Conservation (phyloP, 2,113 vertebrate species). For the Semicossyphus pulcher region DNA sequence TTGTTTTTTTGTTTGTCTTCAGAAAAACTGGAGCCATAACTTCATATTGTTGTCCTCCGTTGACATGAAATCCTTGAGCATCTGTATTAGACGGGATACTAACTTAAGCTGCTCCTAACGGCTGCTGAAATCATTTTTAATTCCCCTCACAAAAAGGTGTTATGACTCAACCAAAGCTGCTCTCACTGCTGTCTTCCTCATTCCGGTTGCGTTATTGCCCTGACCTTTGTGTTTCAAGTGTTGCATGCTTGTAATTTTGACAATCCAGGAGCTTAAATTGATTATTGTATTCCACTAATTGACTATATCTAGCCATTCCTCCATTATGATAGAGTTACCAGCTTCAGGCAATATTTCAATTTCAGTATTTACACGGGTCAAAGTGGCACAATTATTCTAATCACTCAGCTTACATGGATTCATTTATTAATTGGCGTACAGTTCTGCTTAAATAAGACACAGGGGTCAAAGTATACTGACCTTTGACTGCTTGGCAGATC, state of each 20-base stretch:
- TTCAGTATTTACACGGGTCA: constrained; percentile 27
- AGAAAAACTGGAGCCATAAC: too few relatives aligned
- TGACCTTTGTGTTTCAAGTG: not conserved
- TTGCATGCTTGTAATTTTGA: constrained; percentile 7
- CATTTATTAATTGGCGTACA: not conserved
- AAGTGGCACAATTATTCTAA: not conserved
- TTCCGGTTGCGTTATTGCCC: not conserved
- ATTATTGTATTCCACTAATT: constrained; percentile 11
- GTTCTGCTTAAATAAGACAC: not conserved
- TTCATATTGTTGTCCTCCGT: not conserved
- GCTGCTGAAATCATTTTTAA: not conserved
- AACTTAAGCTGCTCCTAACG: not conserved
- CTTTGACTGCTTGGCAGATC: constrained; percentile 4
- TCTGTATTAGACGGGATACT: too few relatives aligned
- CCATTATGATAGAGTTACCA: not conserved
- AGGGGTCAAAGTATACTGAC: not conserved
- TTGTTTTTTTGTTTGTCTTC: not conserved
- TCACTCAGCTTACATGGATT: not conserved
- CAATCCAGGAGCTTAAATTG: not conserved
- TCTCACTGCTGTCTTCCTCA: too few relatives aligned
- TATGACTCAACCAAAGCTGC: not conserved
- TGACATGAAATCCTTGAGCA: not conserved
- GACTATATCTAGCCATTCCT: not conserved
- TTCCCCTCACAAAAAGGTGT: too few relatives aligned
- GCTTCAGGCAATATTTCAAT: constrained; percentile 25